phyloP scores from a whole-genome alignment of 2,113 vertebrate species.

The Himantopus leucocephalus region DNA sequence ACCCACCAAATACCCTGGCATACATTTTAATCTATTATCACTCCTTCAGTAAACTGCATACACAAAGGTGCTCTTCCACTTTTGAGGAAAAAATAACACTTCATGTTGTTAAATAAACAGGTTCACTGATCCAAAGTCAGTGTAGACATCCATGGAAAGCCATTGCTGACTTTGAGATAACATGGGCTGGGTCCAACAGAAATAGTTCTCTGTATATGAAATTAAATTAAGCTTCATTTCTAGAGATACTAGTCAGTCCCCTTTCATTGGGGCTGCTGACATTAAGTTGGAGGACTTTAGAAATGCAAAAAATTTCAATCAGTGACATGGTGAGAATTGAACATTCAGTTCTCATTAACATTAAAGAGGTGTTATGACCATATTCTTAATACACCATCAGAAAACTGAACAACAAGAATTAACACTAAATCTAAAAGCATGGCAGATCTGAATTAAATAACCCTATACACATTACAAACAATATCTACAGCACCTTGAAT shows the following conservation, averaged over 20 bases:
- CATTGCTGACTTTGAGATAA: background rate
- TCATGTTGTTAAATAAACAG: background rate
- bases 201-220: background rate
- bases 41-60: background rate
- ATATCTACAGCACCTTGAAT: background rate
- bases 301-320: background rate
- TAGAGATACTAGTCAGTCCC: background rate
- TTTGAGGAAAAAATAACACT: background rate
- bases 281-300: background rate
- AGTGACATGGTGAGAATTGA: background rate
- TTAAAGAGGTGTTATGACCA: background rate
- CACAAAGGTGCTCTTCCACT: background rate
- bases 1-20: background rate
- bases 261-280: background rate
- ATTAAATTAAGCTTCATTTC: background rate
- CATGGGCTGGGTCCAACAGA: background rate
- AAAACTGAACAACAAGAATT: conserved; percentile 11
- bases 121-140: background rate
- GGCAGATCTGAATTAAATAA: background rate
- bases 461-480: conserved; percentile 1
- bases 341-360: conserved; percentile 30
- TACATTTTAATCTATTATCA: background rate
- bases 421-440: conserved; percentile 5
- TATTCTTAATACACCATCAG: conserved; percentile 3
- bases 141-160: background rate